Percentiles rank a stretch among this genome's conserved stretches.
Evolutionary conservation across 2,888 invertebrate genomes (phyloP).

Genomic region (Drosophila anomalipes): DNA sequence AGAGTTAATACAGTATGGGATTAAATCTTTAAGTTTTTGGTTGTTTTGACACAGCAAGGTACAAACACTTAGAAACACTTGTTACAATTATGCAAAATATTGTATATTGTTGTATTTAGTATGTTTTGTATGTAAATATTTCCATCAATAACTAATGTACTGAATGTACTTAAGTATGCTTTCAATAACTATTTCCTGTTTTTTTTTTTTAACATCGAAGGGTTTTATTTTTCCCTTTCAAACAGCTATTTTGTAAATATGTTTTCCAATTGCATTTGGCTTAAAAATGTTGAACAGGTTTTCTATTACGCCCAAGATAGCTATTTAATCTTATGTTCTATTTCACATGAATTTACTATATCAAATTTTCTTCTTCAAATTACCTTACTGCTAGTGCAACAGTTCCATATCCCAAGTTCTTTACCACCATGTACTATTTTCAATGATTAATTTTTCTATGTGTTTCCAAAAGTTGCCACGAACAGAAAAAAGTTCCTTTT

Average conservation of each 20-base stretch:
- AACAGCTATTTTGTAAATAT: constrained; percentile 10
- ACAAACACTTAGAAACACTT: constrained; percentile 65
- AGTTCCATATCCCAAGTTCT: constrained; percentile 8
- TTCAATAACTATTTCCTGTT: constrained; percentile 17
- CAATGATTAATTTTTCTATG: neutral
- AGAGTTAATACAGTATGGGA: constrained; percentile 9
- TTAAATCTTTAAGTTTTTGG: constrained; percentile 20
- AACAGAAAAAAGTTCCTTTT: neutral
- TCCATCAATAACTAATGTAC: constrained; percentile 4
- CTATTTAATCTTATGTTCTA: constrained; percentile 22
- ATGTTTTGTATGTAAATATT: constrained; percentile 18
- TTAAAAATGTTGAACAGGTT: neutral
- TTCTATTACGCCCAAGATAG: neutral
- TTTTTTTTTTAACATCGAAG: constrained; percentile 8
- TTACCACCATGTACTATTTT: constrained; percentile 6
- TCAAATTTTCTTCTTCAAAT: neutral
- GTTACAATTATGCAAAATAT: constrained; percentile 50
- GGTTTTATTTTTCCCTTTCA: neutral
- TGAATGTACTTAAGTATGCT: constrained; percentile 6
- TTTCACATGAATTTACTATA: constrained; percentile 23
- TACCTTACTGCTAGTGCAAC: neutral
- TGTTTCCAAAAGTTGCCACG: neutral
- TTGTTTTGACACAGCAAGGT: constrained; percentile 46
- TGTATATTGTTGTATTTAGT: constrained; percentile 12
- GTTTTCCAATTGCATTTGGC: constrained; percentile 1